A percentile compares a stretch with the other conserved stretches of the same genome.
phyloP scores from a whole-genome alignment of 2,888 invertebrate species.

The Campoletis raptor region DNA sequence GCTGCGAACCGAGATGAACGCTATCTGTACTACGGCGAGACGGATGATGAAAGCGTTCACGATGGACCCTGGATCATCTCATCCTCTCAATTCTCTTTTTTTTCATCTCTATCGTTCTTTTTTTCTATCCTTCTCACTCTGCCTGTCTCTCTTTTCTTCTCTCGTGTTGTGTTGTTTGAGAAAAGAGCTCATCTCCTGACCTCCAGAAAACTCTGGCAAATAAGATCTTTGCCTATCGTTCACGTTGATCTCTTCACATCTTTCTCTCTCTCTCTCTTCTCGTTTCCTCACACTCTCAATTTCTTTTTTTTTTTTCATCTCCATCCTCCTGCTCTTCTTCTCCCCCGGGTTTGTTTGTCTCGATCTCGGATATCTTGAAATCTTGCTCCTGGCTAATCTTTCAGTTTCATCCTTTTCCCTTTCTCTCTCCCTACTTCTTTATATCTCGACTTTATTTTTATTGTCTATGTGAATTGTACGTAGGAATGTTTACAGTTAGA shows the following conservation, averaged over 20 bases:
- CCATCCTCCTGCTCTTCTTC: not conserved
- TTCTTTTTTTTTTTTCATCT: conserved; percentile 37
- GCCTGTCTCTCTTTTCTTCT: conserved; percentile 18
- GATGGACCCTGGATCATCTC: conserved; percentile 66
- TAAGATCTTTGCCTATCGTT: conserved; percentile 64
- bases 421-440: conserved; percentile 1
- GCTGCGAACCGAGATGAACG: conserved; percentile 43
- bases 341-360: conserved; percentile 23
- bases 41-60: conserved; percentile 75
- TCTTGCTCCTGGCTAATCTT: conserved; percentile 34
- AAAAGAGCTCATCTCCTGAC: conserved; percentile 55
- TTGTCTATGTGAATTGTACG: conserved; percentile 21
- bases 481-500: conserved; percentile 52
- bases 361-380: conserved; percentile 4
- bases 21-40: conserved; percentile 63
- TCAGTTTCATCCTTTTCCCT: not conserved
- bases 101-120: conserved; percentile 13
- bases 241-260: conserved; percentile 56
- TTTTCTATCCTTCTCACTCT: conserved; percentile 10
- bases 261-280: not conserved
- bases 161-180: conserved; percentile 29
- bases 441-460: not conserved
- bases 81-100: conserved; percentile 21
- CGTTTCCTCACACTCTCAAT: conserved; percentile 14
- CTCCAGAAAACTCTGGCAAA: conserved; percentile 60